These are phyloP conservation scores for Cosmia trapezina DNA, from an alignment of 2,888 invertebrate species.

Conservation along the genomic window DNA sequence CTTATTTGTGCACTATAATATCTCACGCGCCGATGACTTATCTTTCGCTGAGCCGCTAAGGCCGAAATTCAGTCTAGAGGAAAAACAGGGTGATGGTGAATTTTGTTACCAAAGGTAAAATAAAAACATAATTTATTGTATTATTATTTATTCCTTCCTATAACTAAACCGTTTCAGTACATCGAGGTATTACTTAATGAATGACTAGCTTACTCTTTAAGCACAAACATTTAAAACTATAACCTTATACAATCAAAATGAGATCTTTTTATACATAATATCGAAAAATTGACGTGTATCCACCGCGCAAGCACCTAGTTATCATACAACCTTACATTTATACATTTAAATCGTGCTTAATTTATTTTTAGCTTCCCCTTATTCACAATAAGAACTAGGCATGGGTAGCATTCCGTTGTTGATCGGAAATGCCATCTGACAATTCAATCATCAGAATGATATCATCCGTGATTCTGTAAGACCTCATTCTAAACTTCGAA, in stretches of 20 bases:
- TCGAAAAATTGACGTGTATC: slow-evolving; percentile 87
- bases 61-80: too few relatives aligned
- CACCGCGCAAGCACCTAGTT: slow-evolving; percentile 89
- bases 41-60: too few relatives aligned
- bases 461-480: too few relatives aligned
- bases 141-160: slow-evolving; percentile 82
- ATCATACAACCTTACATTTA: slow-evolving; percentile 87
- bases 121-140: slow-evolving; percentile 45
- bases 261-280: slow-evolving; percentile 78
- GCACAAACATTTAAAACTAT: slow-evolving; percentile 82
- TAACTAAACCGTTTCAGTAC: slow-evolving; percentile 86
- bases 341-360: slow-evolving; percentile 72
- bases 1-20: too few relatives aligned
- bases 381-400: slow-evolving; percentile 50
- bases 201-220: slow-evolving; percentile 84
- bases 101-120: background rate
- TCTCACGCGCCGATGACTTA: too few relatives aligned
- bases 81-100: background rate
- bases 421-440: background rate
- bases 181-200: slow-evolving; percentile 83
- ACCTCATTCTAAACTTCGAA: too few relatives aligned
- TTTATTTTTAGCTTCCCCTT: slow-evolving; percentile 52
- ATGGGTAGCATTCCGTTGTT: background rate
- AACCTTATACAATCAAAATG: slow-evolving; percentile 75
- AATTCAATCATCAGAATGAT: background rate